phyloP scores from a whole-genome alignment of 2,888 invertebrate species.

The Harpagoxenus sublaevis region DNA sequence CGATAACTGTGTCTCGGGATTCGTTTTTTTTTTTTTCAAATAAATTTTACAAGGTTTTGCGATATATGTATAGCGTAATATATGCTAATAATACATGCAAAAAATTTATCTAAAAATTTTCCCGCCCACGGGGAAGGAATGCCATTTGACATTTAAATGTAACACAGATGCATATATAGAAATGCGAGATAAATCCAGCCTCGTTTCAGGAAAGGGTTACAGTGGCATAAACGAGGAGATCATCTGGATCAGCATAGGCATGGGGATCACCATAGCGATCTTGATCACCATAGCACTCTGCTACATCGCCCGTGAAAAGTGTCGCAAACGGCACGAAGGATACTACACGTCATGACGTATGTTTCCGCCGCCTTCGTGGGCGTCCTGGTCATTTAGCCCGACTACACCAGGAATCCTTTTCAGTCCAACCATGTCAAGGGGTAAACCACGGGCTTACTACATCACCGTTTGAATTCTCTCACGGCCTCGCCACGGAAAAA shows the following conservation, averaged over 20 bases:
- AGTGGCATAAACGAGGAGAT: constrained; percentile 95
- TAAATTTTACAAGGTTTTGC: not conserved
- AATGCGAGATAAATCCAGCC: constrained; percentile 61
- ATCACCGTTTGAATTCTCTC: constrained; percentile 77
- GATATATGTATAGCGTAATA: not conserved
- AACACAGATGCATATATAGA: not conserved
- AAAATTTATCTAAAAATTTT: not conserved
- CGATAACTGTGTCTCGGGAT: not conserved
- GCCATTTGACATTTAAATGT: not conserved
- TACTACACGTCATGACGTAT: constrained; percentile 81
- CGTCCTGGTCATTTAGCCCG: constrained; percentile 79
- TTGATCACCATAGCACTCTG: constrained; percentile 94
- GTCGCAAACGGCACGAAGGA: constrained; percentile 90
- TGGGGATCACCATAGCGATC: constrained; percentile 93
- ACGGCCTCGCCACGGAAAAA: not conserved
- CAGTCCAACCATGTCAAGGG: constrained; percentile 81
- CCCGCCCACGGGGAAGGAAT: not conserved
- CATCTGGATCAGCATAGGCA: constrained; percentile 95
- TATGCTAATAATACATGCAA: not conserved
- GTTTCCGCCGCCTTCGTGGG: constrained; percentile 80
- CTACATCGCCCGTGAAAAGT: constrained; percentile 94
- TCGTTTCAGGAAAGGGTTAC: constrained; percentile 91
- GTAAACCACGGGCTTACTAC: constrained; percentile 82
- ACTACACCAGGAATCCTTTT: constrained; percentile 79
- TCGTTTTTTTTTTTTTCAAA: not conserved